These are phyloP conservation scores for Bellardia pandia DNA, from an alignment of 2,888 invertebrate species.

Conservation along the genomic window DNA sequence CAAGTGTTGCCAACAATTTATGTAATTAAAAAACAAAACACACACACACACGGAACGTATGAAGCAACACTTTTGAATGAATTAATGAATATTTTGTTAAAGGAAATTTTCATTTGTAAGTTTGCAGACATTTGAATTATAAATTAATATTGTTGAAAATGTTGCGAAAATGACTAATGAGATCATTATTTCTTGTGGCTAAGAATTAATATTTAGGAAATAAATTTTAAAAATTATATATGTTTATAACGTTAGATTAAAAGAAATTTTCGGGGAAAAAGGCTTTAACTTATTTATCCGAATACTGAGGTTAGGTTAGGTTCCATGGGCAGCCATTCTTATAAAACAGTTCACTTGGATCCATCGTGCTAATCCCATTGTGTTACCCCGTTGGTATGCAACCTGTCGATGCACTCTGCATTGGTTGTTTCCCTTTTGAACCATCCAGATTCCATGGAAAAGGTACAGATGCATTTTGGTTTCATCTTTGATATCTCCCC, in stretches of 20 bases:
- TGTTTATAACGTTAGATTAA: neutral
- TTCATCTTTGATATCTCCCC: no score
- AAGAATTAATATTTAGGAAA: neutral
- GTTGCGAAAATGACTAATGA: conserved; percentile 37
- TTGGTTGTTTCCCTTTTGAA: no score
- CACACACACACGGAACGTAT: neutral
- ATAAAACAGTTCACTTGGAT: no score
- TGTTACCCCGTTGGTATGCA: no score
- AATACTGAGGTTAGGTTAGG: no score
- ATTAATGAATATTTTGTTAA: conserved; percentile 25
- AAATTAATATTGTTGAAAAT: conserved; percentile 30
- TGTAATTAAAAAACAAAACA: conserved; percentile 49
- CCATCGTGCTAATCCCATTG: no score
- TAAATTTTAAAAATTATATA: neutral
- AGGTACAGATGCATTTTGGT: no score
- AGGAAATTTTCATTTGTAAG: conserved; percentile 31
- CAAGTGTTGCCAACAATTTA: conserved; percentile 69
- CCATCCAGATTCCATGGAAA: no score
- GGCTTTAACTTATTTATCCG: no score
- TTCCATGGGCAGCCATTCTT: no score
- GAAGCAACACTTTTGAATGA: conserved; percentile 43
- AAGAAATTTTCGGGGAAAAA: neutral
- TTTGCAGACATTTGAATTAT: conserved; percentile 23
- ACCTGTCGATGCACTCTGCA: no score
- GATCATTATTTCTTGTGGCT: conserved; percentile 12